Evolutionary conservation across 2,797 vertebrate genomes (phyloP), one percentile per base, ranked within the genome.

Genomic region (Sebastes steindachneri): DNA sequence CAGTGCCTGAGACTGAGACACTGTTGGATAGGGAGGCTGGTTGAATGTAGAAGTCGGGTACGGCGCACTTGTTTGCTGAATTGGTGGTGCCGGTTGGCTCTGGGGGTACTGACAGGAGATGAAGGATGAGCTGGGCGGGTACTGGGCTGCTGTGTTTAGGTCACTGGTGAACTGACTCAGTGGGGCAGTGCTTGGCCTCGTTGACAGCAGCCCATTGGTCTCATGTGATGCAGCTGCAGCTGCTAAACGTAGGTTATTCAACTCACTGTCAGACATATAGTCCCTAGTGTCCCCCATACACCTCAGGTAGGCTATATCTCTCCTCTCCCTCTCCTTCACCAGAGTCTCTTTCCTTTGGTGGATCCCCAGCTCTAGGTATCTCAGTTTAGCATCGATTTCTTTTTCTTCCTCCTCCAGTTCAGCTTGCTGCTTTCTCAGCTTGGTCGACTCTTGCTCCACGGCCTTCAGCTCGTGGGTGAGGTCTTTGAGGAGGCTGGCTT

Each of bases 331-430:
- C 75, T 99, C 99, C 89, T 98, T 99, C 83, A 98, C 96, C 88
- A 99, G 86, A 0, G 98, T 98, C 86, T 99, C 98, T 91, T 99
- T 99, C 89, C 98, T 96, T 78, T 99, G 98, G 57, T 97, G 97
- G 92, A 99, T 99, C 41, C 99, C 99, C 91, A 99, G 92, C 93
- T 99, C 99, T 80, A 99, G 86, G 91, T 99, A 99, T 93, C 98
- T 97, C 82, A 99, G 95, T 93, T 99, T 99, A 89, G 99, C 98
- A 19, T 99, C 99, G 0, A 99, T 99, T 91, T 99, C 99, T 89
- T 99, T 99, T 92, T 99, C 99, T 79, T 99, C 99, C 77, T 99
- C 98, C 1, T 99, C 99, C 85, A 99, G 94, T 93, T 99, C 99
- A 0, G 98, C 98, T 93, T 99, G 99, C 91, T 99, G 99, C 89